Evolutionary conservation across 1,140 invertebrate species (phyloP).

Genomic region (Trichogramma pretiosum): DNA sequence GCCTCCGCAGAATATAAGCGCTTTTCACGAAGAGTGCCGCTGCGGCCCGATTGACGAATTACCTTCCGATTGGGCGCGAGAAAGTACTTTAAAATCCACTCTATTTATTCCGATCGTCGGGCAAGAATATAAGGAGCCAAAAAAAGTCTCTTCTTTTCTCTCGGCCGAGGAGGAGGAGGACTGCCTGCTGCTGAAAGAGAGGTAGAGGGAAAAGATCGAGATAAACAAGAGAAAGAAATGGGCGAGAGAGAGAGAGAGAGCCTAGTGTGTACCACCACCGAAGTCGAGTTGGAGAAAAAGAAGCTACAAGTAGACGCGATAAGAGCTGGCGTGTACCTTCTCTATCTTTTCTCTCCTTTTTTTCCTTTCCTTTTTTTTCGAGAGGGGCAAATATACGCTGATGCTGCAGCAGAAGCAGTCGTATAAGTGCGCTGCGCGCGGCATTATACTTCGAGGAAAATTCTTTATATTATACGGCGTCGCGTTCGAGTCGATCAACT

Average conservation of each 20-base stretch:
- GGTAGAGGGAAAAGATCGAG: not conserved
- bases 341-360: constrained; percentile 18
- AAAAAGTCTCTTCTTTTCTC: too few species aligned
- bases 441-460: too few species aligned
- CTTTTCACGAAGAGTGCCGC: too few species aligned
- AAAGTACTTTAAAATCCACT: constrained; percentile 1
- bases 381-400: constrained; percentile 28
- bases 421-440: too few species aligned
- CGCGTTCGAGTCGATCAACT: too few species aligned
- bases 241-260: constrained; percentile 3
- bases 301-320: too few species aligned
- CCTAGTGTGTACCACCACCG: too few species aligned
- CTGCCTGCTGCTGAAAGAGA: not conserved
- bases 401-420: constrained; percentile 31
- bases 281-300: too few species aligned
- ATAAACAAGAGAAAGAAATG: constrained; percentile 6
- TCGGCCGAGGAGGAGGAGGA: not conserved
- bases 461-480: too few species aligned
- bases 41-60: constrained; percentile 4
- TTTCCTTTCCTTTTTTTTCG: not conserved
- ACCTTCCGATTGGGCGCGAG: not conserved
- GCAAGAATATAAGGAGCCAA: too few species aligned
- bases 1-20: too few species aligned
- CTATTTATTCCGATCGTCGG: constrained; percentile 2
- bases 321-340: constrained; percentile 33